Evolutionary conservation across 2,888 invertebrate species (phyloP).

Genomic region (Agriopis aurantiaria): DNA sequence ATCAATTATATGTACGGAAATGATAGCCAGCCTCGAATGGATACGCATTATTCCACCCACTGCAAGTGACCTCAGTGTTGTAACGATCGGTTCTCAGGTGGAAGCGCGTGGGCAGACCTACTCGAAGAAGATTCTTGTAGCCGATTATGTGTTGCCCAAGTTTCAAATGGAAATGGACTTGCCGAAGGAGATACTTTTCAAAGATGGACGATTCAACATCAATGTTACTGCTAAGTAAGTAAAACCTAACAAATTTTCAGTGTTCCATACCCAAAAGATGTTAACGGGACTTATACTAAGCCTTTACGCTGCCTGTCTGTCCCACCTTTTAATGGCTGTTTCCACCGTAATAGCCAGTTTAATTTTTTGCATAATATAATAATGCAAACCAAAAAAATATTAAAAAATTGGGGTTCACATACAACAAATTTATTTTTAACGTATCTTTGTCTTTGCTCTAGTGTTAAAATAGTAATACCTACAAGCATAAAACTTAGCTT

Average conservation of each 20-base stretch:
- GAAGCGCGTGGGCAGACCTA: slow-evolving; percentile 86
- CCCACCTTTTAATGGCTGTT: no score
- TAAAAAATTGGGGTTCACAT: no score
- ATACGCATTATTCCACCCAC: slow-evolving; percentile 35
- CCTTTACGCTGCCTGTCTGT: no score
- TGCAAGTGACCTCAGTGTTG: slow-evolving; percentile 44
- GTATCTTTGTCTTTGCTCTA: no score
- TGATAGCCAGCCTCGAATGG: slow-evolving; percentile 38
- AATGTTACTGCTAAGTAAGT: slow-evolving; percentile 93
- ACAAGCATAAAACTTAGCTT: no score
- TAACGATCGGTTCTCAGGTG: slow-evolving; percentile 60
- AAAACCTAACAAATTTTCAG: neutral
- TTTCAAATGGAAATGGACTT: slow-evolving; percentile 95
- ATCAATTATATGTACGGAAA: slow-evolving; percentile 40
- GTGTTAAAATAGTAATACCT: no score
- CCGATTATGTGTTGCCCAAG: slow-evolving; percentile 97
- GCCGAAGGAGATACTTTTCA: slow-evolving; percentile 93
- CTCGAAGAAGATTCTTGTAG: slow-evolving; percentile 92
- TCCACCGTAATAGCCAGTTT: no score
- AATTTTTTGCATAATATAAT: no score
- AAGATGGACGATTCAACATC: slow-evolving; percentile 91
- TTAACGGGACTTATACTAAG: neutral
- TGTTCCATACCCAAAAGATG: neutral
- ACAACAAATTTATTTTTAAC: no score
- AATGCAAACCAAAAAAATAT: no score